Evolutionary conservation across 2,888 invertebrate genomes (phyloP).

Genomic region (Nemotelus nigrinus): DNA sequence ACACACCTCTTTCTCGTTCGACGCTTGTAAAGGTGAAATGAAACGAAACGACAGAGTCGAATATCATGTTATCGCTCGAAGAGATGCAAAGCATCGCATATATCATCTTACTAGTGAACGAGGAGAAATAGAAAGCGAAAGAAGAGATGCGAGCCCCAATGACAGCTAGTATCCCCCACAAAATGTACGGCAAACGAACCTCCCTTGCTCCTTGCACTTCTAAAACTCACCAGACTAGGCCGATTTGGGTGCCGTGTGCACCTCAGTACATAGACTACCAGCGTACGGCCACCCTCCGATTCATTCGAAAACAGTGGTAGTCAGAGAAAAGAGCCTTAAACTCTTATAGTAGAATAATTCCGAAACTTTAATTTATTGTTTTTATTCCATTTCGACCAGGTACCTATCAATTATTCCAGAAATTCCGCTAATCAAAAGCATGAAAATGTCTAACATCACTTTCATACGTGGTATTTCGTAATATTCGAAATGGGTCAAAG

Average conservation of each 20-base stretch:
- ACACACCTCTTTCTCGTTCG: too few relatives aligned
- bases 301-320: conserved; percentile 73
- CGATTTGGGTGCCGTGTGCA: conserved; percentile 70
- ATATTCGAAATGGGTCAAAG: conserved; percentile 3
- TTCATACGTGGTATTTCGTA: neutral
- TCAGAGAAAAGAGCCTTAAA: conserved; percentile 67
- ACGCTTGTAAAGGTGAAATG: neutral
- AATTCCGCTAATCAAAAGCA: neutral
- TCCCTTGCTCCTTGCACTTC: neutral
- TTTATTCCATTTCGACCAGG: conserved; percentile 48
- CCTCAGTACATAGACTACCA: conserved; percentile 70
- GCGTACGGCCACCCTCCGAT: conserved; percentile 65
- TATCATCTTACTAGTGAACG: conserved; percentile 32
- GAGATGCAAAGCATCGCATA: conserved; percentile 25
- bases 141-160: neutral
- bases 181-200: neutral
- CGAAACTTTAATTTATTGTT: conserved; percentile 45
- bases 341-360: conserved; percentile 47
- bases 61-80: conserved; percentile 23
- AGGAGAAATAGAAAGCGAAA: neutral
- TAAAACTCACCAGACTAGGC: neutral
- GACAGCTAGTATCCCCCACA: neutral
- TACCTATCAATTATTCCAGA: conserved; percentile 25
- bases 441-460: neutral
- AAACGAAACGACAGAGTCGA: conserved; percentile 15